phyloP scores from a whole-genome alignment of 2,113 vertebrate genomes.

The Eulemur macaco region DNA sequence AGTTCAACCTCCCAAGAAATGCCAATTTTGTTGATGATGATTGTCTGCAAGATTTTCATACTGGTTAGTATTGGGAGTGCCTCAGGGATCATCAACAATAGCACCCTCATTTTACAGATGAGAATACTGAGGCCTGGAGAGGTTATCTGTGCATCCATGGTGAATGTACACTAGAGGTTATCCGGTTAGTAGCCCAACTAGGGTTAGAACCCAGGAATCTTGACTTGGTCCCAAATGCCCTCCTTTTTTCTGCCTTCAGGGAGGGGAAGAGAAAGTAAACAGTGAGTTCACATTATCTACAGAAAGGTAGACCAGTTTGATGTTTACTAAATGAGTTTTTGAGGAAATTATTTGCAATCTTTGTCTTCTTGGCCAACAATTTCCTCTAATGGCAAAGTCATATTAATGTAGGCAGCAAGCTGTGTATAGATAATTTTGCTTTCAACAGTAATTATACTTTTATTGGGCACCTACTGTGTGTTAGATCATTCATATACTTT shows the following conservation, averaged over 20 bases:
- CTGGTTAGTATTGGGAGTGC: not conserved
- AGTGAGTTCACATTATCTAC: not conserved
- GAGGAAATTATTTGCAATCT: not conserved
- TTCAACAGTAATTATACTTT: constrained; percentile 14
- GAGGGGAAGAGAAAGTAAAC: not conserved
- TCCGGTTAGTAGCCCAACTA: not conserved
- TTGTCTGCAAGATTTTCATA: not conserved
- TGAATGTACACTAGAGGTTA: not conserved
- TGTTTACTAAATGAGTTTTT: not conserved
- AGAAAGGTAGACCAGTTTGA: not conserved
- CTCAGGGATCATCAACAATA: not conserved
- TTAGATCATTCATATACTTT: not conserved
- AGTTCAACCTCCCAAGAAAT: not conserved
- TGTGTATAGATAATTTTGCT: not conserved
- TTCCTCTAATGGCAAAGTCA: not conserved
- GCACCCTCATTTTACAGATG: not conserved
- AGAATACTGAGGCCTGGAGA: not conserved
- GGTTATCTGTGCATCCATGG: not conserved
- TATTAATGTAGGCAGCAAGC: not conserved
- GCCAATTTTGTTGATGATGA: not conserved
- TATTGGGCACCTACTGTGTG: not conserved
- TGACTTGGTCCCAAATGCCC: not conserved
- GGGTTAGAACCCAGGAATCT: constrained; percentile 2
- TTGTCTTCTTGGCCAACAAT: constrained; percentile 31
- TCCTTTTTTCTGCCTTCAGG: not conserved